phyloP scores from a whole-genome alignment of 1,140 invertebrate genomes.

The Rhizoglyphus robini region DNA sequence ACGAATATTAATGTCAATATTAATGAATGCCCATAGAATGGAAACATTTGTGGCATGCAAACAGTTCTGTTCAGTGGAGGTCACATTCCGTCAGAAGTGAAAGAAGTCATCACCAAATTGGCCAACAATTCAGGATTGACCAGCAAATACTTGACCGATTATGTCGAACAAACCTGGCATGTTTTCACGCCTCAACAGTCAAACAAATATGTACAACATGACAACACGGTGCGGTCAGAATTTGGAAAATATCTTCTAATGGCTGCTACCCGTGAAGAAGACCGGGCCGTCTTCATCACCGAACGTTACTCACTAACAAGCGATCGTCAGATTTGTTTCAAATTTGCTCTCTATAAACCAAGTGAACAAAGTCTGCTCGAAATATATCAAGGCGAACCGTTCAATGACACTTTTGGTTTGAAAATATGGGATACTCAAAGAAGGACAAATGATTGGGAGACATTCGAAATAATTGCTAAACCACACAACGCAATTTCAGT shows the following conservation, averaged over 20 bases:
- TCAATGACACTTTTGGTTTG: not conserved
- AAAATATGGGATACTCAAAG: not conserved
- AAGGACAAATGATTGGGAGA: slow-evolving; percentile 1
- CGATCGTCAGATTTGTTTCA: not conserved
- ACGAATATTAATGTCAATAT: not conserved
- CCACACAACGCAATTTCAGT: not conserved
- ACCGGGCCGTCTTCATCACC: not conserved
- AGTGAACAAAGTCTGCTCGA: not conserved
- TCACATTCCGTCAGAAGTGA: not conserved
- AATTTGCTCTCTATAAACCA: not conserved
- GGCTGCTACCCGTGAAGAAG: not conserved
- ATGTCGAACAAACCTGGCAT: not conserved
- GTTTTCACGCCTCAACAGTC: not conserved
- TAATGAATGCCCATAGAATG: not conserved
- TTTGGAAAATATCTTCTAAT: not conserved
- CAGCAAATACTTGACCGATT: not conserved
- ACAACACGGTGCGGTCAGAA: not conserved
- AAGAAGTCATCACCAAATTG: not conserved
- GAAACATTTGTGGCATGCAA: not conserved
- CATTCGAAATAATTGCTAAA: slow-evolving; percentile 8
- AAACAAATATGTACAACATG: not conserved
- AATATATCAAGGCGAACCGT: not conserved
- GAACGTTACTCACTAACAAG: not conserved
- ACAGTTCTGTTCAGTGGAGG: not conserved
- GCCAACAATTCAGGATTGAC: not conserved